Evolutionary conservation across 2,888 invertebrate species (phyloP), one percentile per base, ranked within the genome.

Genomic region (Lithodes maja): DNA sequence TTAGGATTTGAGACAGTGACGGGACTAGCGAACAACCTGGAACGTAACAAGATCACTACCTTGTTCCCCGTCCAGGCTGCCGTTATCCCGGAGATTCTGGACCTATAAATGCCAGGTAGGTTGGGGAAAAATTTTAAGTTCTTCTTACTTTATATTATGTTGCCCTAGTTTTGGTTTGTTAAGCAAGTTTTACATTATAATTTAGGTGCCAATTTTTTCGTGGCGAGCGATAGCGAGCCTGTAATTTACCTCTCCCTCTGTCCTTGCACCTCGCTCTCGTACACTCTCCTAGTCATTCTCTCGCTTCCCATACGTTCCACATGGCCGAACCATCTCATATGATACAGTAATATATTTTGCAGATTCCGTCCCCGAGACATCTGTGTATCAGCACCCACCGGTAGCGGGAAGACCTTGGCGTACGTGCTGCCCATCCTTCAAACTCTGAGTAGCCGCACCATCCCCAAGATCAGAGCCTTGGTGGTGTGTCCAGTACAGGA

Each of bases 301-400:
- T 33, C 33, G 33, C 33, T 33, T 33, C 33, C 33, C 33, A 33
- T 33, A 33, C 33, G 33, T 33, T 33, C 33, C 33, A 33, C 33
- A 33, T 33, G 33, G 33, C 33, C 33, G 33, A 33, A 33, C 33
- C 33, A 33, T 33, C 33, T 33, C 33, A 33, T 33, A 33, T 33
- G 33, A 33, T 33, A 33, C 33, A 33, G 33, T 33, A 33, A 33
- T 33, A 33, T 33, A 33, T 33, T 33, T 33, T 33, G 33, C 61
- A 91, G 91, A 95, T 96, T 92, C 92, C 96, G 97, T 94, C 97
- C 98, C 0, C 95, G 96, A 92, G 99, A 99, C 94, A 95, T 99
- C 84, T 99, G 99, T 94, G 97, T 99, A 54, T 98, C 98, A 75
- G 98, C 99, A 33, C 99, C 99, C 0, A 99, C 99, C 1, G 99